Conservation (phyloP, 2,113 vertebrate species). For the Micronycteris hirsuta region DNA sequence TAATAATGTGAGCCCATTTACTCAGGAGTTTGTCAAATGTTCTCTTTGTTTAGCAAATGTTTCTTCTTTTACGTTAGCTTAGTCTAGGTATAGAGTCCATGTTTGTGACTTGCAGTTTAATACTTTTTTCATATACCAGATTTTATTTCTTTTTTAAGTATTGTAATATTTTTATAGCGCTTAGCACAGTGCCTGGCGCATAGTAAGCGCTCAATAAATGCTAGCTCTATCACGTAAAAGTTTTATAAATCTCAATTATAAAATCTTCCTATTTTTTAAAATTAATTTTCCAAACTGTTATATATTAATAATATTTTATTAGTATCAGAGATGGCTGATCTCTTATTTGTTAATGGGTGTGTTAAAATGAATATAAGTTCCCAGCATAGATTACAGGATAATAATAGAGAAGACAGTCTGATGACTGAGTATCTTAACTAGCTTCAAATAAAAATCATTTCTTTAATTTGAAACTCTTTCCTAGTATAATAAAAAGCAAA, state of each 20-base stretch:
- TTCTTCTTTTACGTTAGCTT: slow-evolving; percentile 34
- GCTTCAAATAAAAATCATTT: slow-evolving; percentile 17
- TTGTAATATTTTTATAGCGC: slow-evolving; percentile 8
- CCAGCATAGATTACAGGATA: neutral
- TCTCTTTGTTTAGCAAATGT: slow-evolving; percentile 54
- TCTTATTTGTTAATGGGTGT: slow-evolving; percentile 11
- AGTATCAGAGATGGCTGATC: neutral
- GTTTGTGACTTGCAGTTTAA: slow-evolving; percentile 41
- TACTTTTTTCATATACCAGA: neutral
- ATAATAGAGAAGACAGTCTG: neutral
- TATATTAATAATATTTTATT: slow-evolving; percentile 38
- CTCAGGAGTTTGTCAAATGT: neutral
- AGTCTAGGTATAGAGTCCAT: neutral
- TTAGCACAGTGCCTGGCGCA: slow-evolving; percentile 68
- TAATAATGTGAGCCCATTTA: neutral
- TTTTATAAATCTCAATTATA: slow-evolving; percentile 38
- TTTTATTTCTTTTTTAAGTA: slow-evolving; percentile 42
- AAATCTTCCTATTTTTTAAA: slow-evolving; percentile 20
- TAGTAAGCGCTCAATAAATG: slow-evolving; percentile 76
- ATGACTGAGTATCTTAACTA: neutral
- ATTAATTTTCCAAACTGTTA: slow-evolving; percentile 32
- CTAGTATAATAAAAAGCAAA: neutral
- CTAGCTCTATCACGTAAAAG: slow-evolving; percentile 29
- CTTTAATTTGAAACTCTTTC: slow-evolving; percentile 16
- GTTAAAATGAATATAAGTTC: slow-evolving; percentile 16